Evolutionary conservation across 64 coral and sea anemone species (phyloP).

Genomic region (Platygyra sinensis): DNA sequence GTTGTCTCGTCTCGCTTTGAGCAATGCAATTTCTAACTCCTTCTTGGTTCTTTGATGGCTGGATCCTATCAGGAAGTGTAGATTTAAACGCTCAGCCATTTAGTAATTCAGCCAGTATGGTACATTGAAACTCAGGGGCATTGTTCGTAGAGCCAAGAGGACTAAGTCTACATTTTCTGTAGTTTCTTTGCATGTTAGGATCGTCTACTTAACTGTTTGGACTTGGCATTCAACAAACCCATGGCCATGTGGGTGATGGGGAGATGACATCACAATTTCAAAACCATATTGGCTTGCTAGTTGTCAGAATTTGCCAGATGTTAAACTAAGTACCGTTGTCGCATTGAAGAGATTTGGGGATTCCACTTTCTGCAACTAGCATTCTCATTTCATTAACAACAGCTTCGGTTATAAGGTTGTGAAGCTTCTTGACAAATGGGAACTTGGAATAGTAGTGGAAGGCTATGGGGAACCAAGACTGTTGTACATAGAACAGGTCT

Average conservation of each 20-base stretch:
- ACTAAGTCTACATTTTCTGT: constrained; percentile 18
- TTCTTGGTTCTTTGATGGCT: constrained; percentile 33
- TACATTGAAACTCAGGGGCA: constrained; percentile 1
- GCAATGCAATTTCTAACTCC: too few species aligned
- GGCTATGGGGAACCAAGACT: not conserved
- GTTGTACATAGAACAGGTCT: constrained; percentile 21
- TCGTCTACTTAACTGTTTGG: constrained; percentile 23
- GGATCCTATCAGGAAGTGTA: constrained; percentile 35
- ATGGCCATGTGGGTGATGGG: constrained; percentile 42
- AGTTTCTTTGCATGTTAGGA: constrained; percentile 10
- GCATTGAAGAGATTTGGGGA: constrained; percentile 27
- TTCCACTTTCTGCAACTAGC: not conserved
- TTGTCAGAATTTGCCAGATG: too few species aligned
- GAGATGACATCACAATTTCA: constrained; percentile 29
- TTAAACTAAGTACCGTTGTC: too few species aligned
- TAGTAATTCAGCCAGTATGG: constrained; percentile 22
- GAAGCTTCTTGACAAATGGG: too few species aligned
- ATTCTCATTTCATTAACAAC: constrained; percentile 8
- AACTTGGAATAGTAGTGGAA: constrained; percentile 35
- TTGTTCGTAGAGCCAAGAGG: constrained; percentile 28
- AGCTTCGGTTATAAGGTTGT: not conserved
- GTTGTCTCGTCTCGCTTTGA: not conserved
- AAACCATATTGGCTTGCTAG: too few species aligned
- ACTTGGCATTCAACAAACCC: constrained; percentile 40
- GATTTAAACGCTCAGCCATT: constrained; percentile 44